These are phyloP conservation scores for Parochlus steinenii DNA, from an alignment of 2,888 invertebrate species.

Conservation along the genomic window DNA sequence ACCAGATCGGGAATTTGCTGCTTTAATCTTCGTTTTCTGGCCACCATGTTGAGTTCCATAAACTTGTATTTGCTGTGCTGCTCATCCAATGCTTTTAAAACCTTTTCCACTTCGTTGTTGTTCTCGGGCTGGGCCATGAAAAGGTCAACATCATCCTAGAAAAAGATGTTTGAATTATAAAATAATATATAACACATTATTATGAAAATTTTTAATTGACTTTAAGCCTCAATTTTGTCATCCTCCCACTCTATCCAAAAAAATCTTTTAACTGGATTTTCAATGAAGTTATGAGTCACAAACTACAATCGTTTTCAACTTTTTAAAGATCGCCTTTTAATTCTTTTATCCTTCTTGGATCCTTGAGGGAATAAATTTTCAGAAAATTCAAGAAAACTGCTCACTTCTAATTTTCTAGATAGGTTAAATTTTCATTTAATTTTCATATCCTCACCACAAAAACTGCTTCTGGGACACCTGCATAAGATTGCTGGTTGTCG, in stretches of 20 bases:
- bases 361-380: no score
- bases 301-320: no score
- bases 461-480: conserved; percentile 74
- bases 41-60: conserved; percentile 83
- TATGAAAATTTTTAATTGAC: no score
- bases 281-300: no score
- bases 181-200: background rate
- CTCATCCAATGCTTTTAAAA: conserved; percentile 74
- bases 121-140: conserved; percentile 79
- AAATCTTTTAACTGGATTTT: no score
- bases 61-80: conserved; percentile 93
- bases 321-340: no score
- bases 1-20: conserved; percentile 90
- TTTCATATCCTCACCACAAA: conserved; percentile 72
- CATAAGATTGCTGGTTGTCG: conserved; percentile 40
- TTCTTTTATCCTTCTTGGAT: no score
- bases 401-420: no score
- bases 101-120: conserved; percentile 65
- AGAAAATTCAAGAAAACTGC: no score
- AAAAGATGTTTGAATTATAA: conserved; percentile 18
- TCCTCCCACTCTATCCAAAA: conserved; percentile 4
- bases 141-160: conserved; percentile 84
- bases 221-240: no score
- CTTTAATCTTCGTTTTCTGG: conserved; percentile 71
- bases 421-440: no score